Conservation (phyloP, 2,888 invertebrate species). For the Pheosia tremula region DNA sequence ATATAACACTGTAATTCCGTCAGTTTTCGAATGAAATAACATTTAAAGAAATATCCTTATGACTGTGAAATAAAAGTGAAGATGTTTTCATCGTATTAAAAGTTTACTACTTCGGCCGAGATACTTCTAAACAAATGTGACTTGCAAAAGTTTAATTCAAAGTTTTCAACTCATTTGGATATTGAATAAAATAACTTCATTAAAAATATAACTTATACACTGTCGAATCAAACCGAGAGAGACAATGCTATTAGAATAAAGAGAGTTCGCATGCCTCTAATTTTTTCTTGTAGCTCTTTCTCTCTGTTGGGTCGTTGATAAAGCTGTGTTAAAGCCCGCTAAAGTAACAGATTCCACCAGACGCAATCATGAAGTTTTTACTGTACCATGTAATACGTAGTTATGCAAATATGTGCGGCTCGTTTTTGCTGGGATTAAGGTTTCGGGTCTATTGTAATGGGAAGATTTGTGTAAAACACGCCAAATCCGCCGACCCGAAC, state of each 20-base stretch:
- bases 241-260: too few relatives aligned
- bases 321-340: conserved; percentile 9
- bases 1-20: conserved; percentile 19
- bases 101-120: conserved; percentile 43
- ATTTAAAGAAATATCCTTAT: conserved; percentile 41
- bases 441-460: conserved; percentile 59
- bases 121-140: conserved; percentile 39
- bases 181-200: conserved; percentile 35
- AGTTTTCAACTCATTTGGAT: conserved; percentile 45
- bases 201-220: too few relatives aligned
- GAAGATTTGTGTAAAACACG: conserved; percentile 59
- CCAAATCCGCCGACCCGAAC: conserved; percentile 52
- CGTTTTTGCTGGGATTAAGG: conserved; percentile 60
- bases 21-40: too few relatives aligned
- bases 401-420: conserved; percentile 56
- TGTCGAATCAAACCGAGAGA: too few relatives aligned
- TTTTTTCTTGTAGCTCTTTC: too few relatives aligned
- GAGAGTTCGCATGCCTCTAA: too few relatives aligned
- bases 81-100: conserved; percentile 47
- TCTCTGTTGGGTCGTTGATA: too few relatives aligned
- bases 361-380: conserved; percentile 42
- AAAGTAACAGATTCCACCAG: conserved; percentile 44
- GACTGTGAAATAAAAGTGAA: conserved; percentile 38
- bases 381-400: conserved; percentile 40
- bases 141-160: conserved; percentile 41